Percentiles rank a stretch among this genome's conserved stretches.
These are phyloP conservation scores for Gulo gulo DNA, from an alignment of 2,113 vertebrate genomes.

Conservation along the genomic window DNA sequence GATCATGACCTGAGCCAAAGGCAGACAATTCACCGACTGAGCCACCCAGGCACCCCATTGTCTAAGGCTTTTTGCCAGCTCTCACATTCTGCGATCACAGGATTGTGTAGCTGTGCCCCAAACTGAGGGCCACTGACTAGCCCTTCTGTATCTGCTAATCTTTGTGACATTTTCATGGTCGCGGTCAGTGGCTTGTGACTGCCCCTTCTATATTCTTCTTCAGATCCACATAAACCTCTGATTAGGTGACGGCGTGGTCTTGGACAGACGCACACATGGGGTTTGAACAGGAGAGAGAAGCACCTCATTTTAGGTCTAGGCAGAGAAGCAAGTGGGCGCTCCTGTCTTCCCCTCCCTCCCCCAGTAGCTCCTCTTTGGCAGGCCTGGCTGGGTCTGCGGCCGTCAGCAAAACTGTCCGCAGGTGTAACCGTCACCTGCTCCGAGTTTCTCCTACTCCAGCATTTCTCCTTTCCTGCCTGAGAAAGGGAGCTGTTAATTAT, in stretches of 20 bases:
- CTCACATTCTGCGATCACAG: not conserved
- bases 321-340: not conserved
- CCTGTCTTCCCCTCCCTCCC: not conserved
- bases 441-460: conserved; percentile 35
- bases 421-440: conserved; percentile 47
- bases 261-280: not conserved
- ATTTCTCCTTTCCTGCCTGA: conserved; percentile 32
- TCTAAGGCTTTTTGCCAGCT: not conserved
- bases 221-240: no score
- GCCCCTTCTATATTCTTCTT: not conserved
- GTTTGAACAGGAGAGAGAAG: not conserved
- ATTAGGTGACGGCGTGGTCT: not conserved
- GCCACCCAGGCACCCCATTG: no score
- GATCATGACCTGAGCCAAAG: not conserved
- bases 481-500: conserved; percentile 54
- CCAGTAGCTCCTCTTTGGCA: not conserved
- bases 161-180: not conserved
- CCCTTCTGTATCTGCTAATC: not conserved
- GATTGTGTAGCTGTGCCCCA: not conserved
- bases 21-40: no score
- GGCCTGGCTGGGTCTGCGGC: not conserved
- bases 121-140: not conserved
- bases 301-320: not conserved
- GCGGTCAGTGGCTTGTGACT: not conserved
- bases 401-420: conserved; percentile 68